A percentile compares a stretch with the other conserved stretches of the same genome.
These are phyloP conservation scores for Pachymerium ferrugineum DNA, from an alignment of 2,888 invertebrate species.

Conservation along the genomic window DNA sequence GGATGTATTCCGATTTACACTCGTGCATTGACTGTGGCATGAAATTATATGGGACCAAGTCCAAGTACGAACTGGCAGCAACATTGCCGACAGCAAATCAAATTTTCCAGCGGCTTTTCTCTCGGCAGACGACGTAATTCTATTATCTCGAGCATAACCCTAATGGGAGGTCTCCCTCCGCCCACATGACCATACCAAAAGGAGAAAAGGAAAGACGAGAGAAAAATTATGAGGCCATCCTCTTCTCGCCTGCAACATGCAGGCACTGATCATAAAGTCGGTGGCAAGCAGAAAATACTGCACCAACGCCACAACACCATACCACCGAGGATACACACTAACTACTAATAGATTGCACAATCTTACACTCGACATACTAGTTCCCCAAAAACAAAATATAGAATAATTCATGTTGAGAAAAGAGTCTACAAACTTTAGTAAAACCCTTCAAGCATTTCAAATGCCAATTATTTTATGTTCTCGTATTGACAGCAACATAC, in stretches of 20 bases:
- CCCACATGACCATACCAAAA: not conserved
- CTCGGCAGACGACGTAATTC: slow-evolving; percentile 28
- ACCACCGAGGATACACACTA: not conserved
- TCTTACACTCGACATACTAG: not conserved
- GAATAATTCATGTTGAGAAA: too few relatives aligned
- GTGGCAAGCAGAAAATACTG: not conserved
- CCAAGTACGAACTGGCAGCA: not conserved
- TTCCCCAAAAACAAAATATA: too few relatives aligned
- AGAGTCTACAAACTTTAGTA: too few relatives aligned
- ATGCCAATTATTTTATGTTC: too few relatives aligned
- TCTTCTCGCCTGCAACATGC: slow-evolving; percentile 10
- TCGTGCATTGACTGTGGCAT: not conserved
- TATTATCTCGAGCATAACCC: slow-evolving; percentile 32
- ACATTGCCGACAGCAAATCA: slow-evolving; percentile 30
- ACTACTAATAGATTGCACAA: not conserved
- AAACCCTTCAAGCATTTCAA: too few relatives aligned
- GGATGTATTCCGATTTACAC: slow-evolving; percentile 10
- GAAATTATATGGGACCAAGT: not conserved
- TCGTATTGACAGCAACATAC: too few relatives aligned
- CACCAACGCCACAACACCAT: not conserved
- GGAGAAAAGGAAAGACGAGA: not conserved
- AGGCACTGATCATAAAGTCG: not conserved
- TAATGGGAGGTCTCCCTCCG: slow-evolving; percentile 19
- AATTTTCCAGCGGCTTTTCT: slow-evolving; percentile 23
- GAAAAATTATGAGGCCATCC: slow-evolving; percentile 17